Evolutionary conservation across 2,113 vertebrate genomes (phyloP).

Genomic region (Dendropsophus ebraccatus): DNA sequence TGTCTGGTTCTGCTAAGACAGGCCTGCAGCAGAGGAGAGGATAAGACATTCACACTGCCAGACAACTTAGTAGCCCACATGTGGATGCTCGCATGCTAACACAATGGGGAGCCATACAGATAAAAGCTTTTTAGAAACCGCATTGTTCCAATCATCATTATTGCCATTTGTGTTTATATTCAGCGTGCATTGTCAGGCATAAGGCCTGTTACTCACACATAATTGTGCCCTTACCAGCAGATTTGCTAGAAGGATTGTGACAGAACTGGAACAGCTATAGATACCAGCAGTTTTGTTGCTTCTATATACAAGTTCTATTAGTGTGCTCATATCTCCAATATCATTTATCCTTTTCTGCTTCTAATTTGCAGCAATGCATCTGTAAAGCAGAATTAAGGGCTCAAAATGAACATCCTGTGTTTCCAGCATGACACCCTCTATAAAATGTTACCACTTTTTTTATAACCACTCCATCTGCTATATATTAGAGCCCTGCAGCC

Average conservation of each 20-base stretch:
- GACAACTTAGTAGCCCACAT: constrained; percentile 14
- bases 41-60: neutral
- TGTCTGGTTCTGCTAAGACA: neutral
- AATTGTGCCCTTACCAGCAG: constrained; percentile 1
- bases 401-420: neutral
- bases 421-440: neutral
- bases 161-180: constrained; percentile 54
- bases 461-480: neutral
- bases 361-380: neutral
- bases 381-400: neutral
- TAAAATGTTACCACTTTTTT: neutral
- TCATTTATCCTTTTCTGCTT: neutral
- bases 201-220: constrained; percentile 38
- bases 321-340: neutral
- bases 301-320: neutral
- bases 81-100: constrained; percentile 38
- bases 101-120: constrained; percentile 19
- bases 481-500: neutral
- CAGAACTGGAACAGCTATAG: constrained; percentile 26
- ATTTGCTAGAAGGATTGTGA: neutral
- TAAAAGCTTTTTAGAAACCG: constrained; percentile 41
- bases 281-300: neutral
- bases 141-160: constrained; percentile 48
- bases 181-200: constrained; percentile 25
- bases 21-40: constrained; percentile 40